Evolutionary conservation across 2,113 vertebrate genomes (phyloP).

Genomic region (Pangasianodon hypophthalmus): DNA sequence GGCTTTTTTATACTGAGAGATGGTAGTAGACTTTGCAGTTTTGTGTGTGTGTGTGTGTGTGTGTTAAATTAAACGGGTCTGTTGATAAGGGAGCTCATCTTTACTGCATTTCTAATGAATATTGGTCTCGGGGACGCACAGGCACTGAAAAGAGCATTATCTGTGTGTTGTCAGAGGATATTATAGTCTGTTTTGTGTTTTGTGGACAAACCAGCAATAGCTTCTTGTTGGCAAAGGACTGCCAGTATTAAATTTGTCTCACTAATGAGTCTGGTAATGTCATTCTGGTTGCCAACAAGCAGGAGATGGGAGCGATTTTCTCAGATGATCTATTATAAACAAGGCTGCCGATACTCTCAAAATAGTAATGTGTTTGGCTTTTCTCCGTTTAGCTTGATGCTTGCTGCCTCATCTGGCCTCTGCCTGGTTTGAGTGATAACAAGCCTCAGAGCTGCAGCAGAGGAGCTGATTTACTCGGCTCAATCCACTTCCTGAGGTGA

Average conservation of each 20-base stretch:
- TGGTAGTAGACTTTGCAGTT: not conserved
- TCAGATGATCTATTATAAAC: slow-evolving; percentile 32
- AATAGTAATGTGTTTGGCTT: slow-evolving; percentile 20
- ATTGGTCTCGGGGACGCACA: slow-evolving; percentile 44
- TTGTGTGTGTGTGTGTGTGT: not conserved
- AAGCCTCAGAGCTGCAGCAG: slow-evolving; percentile 54
- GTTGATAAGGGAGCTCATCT: slow-evolving; percentile 40
- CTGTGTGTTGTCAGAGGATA: slow-evolving; percentile 41
- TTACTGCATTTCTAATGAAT: slow-evolving; percentile 43
- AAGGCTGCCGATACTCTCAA: slow-evolving; percentile 8
- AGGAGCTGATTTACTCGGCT: slow-evolving; percentile 63
- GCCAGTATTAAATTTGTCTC: slow-evolving; percentile 43
- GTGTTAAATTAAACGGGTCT: slow-evolving; percentile 39
- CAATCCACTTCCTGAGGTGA: slow-evolving; percentile 53
- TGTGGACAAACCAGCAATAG: slow-evolving; percentile 43
- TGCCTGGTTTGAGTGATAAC: slow-evolving; percentile 41
- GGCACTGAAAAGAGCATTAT: slow-evolving; percentile 50
- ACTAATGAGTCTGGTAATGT: slow-evolving; percentile 49
- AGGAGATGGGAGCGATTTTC: slow-evolving; percentile 33
- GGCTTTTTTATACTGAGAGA: not conserved
- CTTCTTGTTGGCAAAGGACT: slow-evolving; percentile 42
- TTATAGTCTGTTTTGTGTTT: slow-evolving; percentile 42
- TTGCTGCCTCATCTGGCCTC: slow-evolving; percentile 26
- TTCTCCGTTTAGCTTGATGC: slow-evolving; percentile 22
- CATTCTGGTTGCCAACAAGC: slow-evolving; percentile 32